Conservation (phyloP, 2,113 vertebrate genomes). For the Cochlearius cochlearius region DNA sequence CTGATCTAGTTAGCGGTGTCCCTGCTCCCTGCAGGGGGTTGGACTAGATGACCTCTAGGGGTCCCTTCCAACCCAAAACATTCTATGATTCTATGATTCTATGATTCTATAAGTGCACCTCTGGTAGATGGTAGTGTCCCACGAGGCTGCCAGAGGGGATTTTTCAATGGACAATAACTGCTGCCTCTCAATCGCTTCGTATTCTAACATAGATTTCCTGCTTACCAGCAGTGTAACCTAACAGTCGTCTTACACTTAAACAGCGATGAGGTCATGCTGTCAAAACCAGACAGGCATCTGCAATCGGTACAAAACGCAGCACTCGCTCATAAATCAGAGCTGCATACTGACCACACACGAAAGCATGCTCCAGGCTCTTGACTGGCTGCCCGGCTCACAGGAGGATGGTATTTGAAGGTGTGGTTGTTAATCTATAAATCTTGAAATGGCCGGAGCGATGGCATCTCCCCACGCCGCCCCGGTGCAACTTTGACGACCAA, state of each 20-base stretch:
- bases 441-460: background rate
- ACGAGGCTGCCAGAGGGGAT: background rate
- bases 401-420: background rate
- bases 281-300: background rate
- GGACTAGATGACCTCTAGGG: too few species aligned
- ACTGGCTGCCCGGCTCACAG: background rate
- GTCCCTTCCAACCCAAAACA: too few species aligned
- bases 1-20: too few species aligned
- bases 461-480: background rate
- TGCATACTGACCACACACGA: background rate
- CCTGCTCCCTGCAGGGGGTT: too few species aligned
- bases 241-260: background rate
- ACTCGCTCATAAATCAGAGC: background rate
- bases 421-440: background rate
- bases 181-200: background rate
- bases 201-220: background rate
- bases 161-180: background rate
- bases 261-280: background rate
- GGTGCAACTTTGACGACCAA: background rate
- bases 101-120: constrained; percentile 26
- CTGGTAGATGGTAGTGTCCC: background rate
- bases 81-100: too few species aligned
- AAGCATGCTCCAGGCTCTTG: background rate
- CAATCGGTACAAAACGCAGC: background rate
- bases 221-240: background rate